phyloP scores from a whole-genome alignment of 2,797 vertebrate species.

The Halcyon chelicuti region DNA sequence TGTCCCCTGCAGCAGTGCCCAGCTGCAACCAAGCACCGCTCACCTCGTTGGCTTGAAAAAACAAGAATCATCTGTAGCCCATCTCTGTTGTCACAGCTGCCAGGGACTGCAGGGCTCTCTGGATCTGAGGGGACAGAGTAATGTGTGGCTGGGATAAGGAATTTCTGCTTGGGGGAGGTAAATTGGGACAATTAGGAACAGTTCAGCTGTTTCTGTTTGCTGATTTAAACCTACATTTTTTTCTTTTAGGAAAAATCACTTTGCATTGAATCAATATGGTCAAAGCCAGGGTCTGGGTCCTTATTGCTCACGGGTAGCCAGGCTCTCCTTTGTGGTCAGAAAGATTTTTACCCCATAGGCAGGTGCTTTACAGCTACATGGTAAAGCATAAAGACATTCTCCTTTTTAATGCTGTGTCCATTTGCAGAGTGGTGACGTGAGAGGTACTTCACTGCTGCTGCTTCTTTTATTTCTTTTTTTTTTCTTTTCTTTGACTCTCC shows the following conservation, averaged over 20 bases:
- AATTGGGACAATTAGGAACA: conserved; percentile 6
- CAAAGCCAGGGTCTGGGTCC: neutral
- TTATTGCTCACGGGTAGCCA: neutral
- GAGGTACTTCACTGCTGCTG: neutral
- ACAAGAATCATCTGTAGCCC: neutral
- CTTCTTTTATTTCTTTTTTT: neutral
- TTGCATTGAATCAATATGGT: neutral
- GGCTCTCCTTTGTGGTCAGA: neutral
- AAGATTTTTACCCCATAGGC: neutral
- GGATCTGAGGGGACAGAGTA: neutral
- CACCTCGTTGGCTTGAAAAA: neutral
- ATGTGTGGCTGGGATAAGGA: neutral
- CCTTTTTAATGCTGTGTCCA: neutral
- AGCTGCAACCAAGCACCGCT: neutral
- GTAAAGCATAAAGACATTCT: neutral
- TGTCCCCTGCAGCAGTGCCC: neutral
- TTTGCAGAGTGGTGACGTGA: neutral
- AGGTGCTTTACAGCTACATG: neutral
- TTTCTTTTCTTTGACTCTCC: neutral
- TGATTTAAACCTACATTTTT: neutral
- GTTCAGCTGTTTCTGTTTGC: conserved; percentile 15
- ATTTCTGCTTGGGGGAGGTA: neutral
- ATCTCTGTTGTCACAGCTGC: neutral
- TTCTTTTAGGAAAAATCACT: neutral
- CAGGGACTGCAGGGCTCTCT: neutral